phyloP scores from a whole-genome alignment of 2,888 invertebrate species.

The Ischnura elegans region DNA sequence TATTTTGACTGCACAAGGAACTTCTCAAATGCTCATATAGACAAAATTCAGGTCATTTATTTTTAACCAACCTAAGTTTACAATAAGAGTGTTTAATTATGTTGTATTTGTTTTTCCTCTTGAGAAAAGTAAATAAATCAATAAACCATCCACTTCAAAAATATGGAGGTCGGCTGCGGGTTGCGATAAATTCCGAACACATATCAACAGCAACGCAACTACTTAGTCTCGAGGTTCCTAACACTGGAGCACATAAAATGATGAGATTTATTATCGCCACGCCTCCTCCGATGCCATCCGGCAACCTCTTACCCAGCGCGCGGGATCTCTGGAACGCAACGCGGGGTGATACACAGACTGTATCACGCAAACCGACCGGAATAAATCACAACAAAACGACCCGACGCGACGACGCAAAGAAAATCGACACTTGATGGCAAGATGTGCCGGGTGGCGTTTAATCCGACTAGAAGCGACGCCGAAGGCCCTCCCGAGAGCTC shows the following conservation, averaged over 20 bases:
- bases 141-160: no score
- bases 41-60: no score
- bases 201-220: background rate
- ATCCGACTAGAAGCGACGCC: background rate
- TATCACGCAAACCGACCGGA: background rate
- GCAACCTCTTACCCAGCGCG: background rate
- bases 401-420: conserved; percentile 7
- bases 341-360: background rate
- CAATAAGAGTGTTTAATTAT: no score
- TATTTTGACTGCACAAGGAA: no score
- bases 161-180: no score
- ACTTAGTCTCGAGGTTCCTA: no score
- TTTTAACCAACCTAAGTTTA: no score
- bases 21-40: no score
- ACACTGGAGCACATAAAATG: background rate
- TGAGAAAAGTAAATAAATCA: no score
- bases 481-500: background rate
- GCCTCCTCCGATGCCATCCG: background rate
- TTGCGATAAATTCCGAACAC: background rate
- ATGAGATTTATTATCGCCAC: background rate
- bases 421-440: background rate
- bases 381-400: conserved; percentile 26
- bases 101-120: no score
- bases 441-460: conserved; percentile 14
- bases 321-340: background rate